Evolutionary conservation across 1,140 invertebrate species (phyloP).

Genomic region (Pseudomyrmex gracilis): DNA sequence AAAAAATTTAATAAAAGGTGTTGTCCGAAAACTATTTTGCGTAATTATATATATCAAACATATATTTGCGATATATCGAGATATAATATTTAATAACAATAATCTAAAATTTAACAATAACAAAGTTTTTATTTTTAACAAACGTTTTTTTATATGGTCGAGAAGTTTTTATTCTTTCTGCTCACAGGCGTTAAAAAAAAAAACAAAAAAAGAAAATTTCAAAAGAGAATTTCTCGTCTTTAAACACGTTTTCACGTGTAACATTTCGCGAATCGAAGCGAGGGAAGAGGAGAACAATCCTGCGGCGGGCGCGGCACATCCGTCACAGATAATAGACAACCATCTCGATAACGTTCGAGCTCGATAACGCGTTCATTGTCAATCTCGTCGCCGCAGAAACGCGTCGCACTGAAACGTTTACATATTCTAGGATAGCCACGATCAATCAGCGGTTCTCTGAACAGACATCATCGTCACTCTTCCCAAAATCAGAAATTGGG

Average conservation of each 20-base stretch:
- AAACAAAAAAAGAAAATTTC: no score
- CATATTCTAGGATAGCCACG: slow-evolving; percentile 36
- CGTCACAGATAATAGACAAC: slow-evolving; percentile 48
- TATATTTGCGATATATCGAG: no score
- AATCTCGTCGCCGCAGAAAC: slow-evolving; percentile 37
- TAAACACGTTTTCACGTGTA: not conserved
- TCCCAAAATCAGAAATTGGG: not conserved
- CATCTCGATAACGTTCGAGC: slow-evolving; percentile 57
- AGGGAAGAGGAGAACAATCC: slow-evolving; percentile 9
- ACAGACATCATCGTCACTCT: not conserved
- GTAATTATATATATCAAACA: no score
- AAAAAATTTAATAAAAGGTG: slow-evolving; percentile 10
- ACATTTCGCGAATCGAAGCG: not conserved
- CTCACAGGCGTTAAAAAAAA: not conserved
- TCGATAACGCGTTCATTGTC: slow-evolving; percentile 53
- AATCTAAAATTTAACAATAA: not conserved
- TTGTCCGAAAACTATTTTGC: no score
- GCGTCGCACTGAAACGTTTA: slow-evolving; percentile 37
- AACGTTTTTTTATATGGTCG: not conserved
- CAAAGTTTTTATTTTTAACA: no score
- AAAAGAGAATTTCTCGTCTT: not conserved
- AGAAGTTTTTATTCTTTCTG: not conserved
- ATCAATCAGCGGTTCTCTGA: slow-evolving; percentile 29
- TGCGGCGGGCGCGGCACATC: slow-evolving; percentile 10
- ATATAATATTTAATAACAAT: no score